Base-by-base conservation (phyloP, 1,140 invertebrate genomes). In the Nephila pilipes region DNA sequence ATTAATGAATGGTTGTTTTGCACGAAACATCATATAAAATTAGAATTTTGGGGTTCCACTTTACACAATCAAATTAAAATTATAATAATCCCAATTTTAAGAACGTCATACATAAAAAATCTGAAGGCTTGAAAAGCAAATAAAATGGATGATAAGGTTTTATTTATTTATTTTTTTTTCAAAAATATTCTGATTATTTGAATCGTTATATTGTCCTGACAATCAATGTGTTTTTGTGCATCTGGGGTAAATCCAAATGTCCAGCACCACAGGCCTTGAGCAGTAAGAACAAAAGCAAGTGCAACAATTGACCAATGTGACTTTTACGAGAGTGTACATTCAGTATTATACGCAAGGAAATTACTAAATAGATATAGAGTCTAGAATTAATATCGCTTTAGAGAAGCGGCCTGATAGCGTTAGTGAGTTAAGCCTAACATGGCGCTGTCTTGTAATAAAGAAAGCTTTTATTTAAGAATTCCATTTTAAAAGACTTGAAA, bases 321-420 rank as follows among this genome's bases (percentile, higher is more conserved):
- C 81, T 65, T 85, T 69, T 36, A 20, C n/a, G 63, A 65, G 57
- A 93, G 25, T 79, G 46, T 58, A 87, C 54, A 79, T 55, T 55
- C 83, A 93, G 91, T 93, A 93, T 93, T 93, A 87, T 93, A 93
- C 25, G 69, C 91, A 93, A 87, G 38, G 36, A 93, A 87, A 87
- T 46, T 87, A 69, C 55, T 75, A 93, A 32, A 87, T 93, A 93
- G 91, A 60, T 38, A 85, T 93, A 93, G 90, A 22, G 46, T 85
- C 83, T 93, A 93, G 91, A 60, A 55, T 57, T 29, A 79, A 22
- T 12, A 85, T 87, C 85, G 91, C 91, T 93, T 55, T 93, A 93
- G 91, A 58, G 36, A 87, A 58, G 91, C 83, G 83, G 90, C 65
- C 20, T 36, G 63, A 87, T 93, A 93, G 91, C n/a, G n/a, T 57